Percentiles rank a stretch among this genome's conserved stretches.
Conservation (phyloP, 2,113 vertebrate genomes). For the Argyrosomus japonicus region DNA sequence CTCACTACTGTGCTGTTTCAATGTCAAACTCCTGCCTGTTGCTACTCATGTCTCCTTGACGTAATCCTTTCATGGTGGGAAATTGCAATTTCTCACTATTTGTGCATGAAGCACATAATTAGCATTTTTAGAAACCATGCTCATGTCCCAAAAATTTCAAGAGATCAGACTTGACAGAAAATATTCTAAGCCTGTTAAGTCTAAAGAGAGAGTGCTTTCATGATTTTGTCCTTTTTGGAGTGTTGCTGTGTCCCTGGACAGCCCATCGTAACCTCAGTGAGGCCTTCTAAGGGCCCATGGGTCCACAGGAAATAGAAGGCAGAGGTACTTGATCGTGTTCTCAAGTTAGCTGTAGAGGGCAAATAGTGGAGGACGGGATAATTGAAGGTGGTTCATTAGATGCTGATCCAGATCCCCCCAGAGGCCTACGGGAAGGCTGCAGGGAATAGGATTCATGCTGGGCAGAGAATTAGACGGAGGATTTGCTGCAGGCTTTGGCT, state of each 20-base stretch:
- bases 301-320: constrained; percentile 53
- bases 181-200: constrained; percentile 18
- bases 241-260: constrained; percentile 2
- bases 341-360: constrained; percentile 61
- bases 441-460: constrained; percentile 64
- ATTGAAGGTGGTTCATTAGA: constrained; percentile 79
- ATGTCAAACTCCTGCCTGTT: constrained; percentile 20
- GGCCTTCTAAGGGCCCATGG: constrained; percentile 11
- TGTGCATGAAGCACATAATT: constrained; percentile 34
- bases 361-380: constrained; percentile 70
- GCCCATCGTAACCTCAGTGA: constrained; percentile 21
- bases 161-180: constrained; percentile 25
- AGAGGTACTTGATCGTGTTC: constrained; percentile 57
- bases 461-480: constrained; percentile 70
- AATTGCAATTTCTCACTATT: constrained; percentile 29
- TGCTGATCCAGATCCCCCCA: constrained; percentile 64
- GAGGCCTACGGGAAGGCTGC: constrained; percentile 47
- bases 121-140: constrained; percentile 21
- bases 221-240: constrained; percentile 10
- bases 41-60: constrained; percentile 16
- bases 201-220: constrained; percentile 6
- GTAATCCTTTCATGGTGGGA: constrained; percentile 21
- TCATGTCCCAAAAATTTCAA: background rate
- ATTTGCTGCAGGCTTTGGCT: constrained; percentile 70
- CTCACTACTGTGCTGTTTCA: background rate